Conservation (phyloP, 2,113 vertebrate genomes). For the Embiotoca jacksoni region DNA sequence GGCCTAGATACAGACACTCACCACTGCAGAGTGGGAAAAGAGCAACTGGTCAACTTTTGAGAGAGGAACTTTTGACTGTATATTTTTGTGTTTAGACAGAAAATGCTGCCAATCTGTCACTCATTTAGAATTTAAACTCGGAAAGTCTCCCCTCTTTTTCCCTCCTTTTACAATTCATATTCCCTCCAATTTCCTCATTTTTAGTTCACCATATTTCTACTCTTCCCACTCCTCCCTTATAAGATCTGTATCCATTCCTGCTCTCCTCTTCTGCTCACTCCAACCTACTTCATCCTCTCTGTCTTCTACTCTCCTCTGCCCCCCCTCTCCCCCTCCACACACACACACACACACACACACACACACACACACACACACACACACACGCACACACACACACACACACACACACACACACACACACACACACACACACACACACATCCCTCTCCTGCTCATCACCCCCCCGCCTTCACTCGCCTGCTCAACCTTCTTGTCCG, state of each 20-base stretch:
- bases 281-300: neutral
- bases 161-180: too few relatives aligned
- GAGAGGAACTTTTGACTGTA: neutral
- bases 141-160: too few relatives aligned
- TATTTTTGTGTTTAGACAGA: neutral
- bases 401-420: too few relatives aligned
- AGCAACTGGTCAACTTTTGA: neutral
- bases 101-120: neutral
- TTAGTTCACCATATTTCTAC: neutral
- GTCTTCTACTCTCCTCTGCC: neutral
- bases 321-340: neutral
- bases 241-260: neutral
- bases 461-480: neutral
- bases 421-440: too few relatives aligned
- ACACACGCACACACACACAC: too few relatives aligned
- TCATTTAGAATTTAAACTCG: too few relatives aligned
- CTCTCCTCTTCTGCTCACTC: neutral
- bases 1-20: constrained; percentile 57
- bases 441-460: too few relatives aligned
- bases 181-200: too few relatives aligned
- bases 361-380: too few relatives aligned
- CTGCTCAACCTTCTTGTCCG: constrained; percentile 73
- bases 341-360: too few relatives aligned
- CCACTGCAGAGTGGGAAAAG: neutral
- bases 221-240: neutral